Base-by-base conservation (phyloP, 2,797 vertebrate genomes). In the Adelosebastes latens region DNA sequence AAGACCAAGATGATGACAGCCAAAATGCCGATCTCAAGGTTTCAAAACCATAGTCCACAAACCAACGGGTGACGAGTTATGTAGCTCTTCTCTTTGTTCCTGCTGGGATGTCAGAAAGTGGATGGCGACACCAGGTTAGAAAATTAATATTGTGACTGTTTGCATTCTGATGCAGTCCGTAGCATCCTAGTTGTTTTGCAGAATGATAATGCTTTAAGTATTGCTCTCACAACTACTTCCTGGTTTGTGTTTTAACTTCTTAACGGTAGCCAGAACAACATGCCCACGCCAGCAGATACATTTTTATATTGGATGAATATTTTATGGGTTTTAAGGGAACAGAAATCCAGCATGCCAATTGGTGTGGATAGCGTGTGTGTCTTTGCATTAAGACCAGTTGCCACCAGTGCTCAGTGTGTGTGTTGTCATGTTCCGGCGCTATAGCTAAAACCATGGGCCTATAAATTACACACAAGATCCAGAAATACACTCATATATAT, bases 401-500 rank as follows among this genome's bases (percentile, higher is more conserved):
- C 72, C 83, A 64, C 32, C 82, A 78, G 58, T 72, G 72, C 77
- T 88, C 88, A 83, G 34, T 75, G 32, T 64, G 58, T 75, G 58
- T 75, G 87, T 83, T 87, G 85, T 85, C 87, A 87, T 72, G 60
- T 65, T 62, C 61, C 34, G 58, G 46, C 76, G 42, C 46, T 77
- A 69, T 22, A 68, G 85, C 59, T 83, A 85, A 93, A 91, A 68
- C 86, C 71, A 59, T 27, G 6, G 81, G 76, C 66, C 88, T 85
- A 89, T 92, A 88, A 87, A 92, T 90, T 80, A 81, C 92, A 89
- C 71, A 67, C 77, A 32, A 62, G 73, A 53, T 49, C 82, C 86
- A 89, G 82, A 92, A 89, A 92, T 92, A 90, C 72, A 75, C 67
- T 60, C 69, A 52, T 68, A 75, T 86, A 79, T 92, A 80, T 87